phyloP scores from a whole-genome alignment of 2,888 invertebrate genomes.

The Argynnis bischoffii region DNA sequence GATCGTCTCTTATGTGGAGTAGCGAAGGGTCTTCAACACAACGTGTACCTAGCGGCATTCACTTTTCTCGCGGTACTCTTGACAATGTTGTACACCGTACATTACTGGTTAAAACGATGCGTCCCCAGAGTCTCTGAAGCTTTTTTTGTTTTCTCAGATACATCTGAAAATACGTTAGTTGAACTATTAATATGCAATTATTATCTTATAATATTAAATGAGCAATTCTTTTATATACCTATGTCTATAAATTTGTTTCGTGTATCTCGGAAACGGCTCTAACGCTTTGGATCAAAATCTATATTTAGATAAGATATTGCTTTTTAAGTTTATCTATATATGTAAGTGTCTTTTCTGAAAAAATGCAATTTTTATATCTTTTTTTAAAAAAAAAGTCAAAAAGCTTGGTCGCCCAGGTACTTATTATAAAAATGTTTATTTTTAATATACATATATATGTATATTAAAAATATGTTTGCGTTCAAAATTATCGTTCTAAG shows the following conservation, averaged over 20 bases:
- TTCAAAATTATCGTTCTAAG: no score
- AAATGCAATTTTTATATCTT: no score
- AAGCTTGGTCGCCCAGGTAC: no score
- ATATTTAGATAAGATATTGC: no score
- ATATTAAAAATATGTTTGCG: no score
- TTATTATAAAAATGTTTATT: no score
- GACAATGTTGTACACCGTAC: slow-evolving; percentile 59
- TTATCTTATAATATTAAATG: background rate
- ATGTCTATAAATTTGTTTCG: no score
- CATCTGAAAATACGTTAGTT: slow-evolving; percentile 66
- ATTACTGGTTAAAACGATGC: slow-evolving; percentile 72
- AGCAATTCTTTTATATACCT: background rate
- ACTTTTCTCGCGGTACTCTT: slow-evolving; percentile 62
- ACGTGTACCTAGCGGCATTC: slow-evolving; percentile 64
- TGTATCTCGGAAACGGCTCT: no score
- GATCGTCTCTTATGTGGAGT: slow-evolving; percentile 63
- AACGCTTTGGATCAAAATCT: no score
- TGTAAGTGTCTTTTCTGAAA: background rate
- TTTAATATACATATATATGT: no score
- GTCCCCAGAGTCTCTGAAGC: slow-evolving; percentile 72
- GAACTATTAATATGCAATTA: background rate
- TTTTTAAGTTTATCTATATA: background rate
- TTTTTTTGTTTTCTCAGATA: slow-evolving; percentile 71
- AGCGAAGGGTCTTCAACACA: slow-evolving; percentile 50
- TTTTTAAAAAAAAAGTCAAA: no score